These are phyloP conservation scores for Dolichotis patagonum DNA, from an alignment of 2,113 vertebrate species.

Conservation along the genomic window DNA sequence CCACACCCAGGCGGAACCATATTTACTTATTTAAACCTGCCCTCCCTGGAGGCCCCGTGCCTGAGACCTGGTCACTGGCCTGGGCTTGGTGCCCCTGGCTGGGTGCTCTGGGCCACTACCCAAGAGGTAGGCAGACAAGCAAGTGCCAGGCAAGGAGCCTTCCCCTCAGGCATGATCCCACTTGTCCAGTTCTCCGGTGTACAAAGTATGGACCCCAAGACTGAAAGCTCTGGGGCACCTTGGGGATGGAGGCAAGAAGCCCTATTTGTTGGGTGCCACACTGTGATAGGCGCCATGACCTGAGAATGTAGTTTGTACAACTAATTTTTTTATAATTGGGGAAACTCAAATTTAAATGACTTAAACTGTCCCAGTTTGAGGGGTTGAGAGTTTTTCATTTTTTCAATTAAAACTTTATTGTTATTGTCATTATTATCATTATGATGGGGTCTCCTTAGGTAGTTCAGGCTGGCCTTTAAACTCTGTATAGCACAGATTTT, in stretches of 20 bases:
- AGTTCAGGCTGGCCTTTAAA: background rate
- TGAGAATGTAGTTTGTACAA: background rate
- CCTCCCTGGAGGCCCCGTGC: constrained; percentile 68
- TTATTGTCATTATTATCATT: background rate
- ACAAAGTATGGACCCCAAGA: background rate
- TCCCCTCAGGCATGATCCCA: background rate
- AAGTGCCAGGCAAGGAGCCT: constrained; percentile 5
- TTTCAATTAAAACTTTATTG: background rate
- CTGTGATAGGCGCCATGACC: background rate
- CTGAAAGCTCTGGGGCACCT: background rate
- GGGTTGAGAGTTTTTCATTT: background rate
- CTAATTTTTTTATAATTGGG: background rate
- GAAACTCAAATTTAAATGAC: background rate
- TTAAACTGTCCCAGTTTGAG: background rate
- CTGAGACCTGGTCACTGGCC: constrained; percentile 72
- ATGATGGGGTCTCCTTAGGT: background rate
- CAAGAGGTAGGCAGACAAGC: constrained; percentile 23
- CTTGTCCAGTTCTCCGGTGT: background rate
- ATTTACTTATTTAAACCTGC: constrained; percentile 79
- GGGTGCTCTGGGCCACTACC: constrained; percentile 56
- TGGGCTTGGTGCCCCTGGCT: constrained; percentile 70
- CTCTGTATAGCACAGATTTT: background rate
- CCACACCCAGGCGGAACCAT: constrained; percentile 76
- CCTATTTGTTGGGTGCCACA: background rate
- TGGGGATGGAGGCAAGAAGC: background rate